Conservation (phyloP, 2,888 invertebrate genomes). For the Panopea generosa region DNA sequence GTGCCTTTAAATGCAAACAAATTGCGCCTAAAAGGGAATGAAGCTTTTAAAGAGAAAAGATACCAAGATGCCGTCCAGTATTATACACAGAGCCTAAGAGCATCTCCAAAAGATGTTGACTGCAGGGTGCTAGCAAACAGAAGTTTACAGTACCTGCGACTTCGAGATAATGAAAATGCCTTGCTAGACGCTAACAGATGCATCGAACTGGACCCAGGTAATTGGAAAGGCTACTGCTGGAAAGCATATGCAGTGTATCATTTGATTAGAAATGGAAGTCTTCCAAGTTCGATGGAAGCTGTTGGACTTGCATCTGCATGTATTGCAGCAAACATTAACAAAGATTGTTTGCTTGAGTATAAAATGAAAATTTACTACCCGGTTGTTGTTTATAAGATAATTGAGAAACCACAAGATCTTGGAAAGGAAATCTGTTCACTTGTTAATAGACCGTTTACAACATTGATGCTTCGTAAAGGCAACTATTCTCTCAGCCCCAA, state of each 20-base stretch:
- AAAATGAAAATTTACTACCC: constrained; percentile 49
- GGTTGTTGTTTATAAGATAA: constrained; percentile 16
- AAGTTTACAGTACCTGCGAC: constrained; percentile 26
- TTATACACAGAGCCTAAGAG: constrained; percentile 1
- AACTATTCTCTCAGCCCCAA: constrained; percentile 1
- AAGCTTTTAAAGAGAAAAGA: constrained; percentile 16
- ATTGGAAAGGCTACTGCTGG: constrained; percentile 41
- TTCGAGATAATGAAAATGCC: constrained; percentile 38
- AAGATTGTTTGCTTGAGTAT: constrained; percentile 10
- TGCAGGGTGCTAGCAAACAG: background rate
- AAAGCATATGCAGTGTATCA: constrained; percentile 38
- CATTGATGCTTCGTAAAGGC: constrained; percentile 32
- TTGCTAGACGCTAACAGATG: constrained; percentile 42
- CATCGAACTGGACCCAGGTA: constrained; percentile 1
- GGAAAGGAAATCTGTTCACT: constrained; percentile 1
- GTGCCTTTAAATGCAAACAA: too few species aligned
- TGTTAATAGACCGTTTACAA: constrained; percentile 17
- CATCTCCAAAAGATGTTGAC: constrained; percentile 13
- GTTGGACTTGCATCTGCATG: constrained; percentile 40
- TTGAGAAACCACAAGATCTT: constrained; percentile 16
- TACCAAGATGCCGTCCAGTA: constrained; percentile 20
- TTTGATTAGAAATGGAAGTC: constrained; percentile 12
- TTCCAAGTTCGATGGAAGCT: constrained; percentile 7
- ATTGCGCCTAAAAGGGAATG: constrained; percentile 19
- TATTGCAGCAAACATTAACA: constrained; percentile 33